Percentiles rank a stretch among this genome's conserved stretches.
These are phyloP conservation scores for Emmelina monodactyla DNA, from an alignment of 2,888 invertebrate species.

Conservation along the genomic window DNA sequence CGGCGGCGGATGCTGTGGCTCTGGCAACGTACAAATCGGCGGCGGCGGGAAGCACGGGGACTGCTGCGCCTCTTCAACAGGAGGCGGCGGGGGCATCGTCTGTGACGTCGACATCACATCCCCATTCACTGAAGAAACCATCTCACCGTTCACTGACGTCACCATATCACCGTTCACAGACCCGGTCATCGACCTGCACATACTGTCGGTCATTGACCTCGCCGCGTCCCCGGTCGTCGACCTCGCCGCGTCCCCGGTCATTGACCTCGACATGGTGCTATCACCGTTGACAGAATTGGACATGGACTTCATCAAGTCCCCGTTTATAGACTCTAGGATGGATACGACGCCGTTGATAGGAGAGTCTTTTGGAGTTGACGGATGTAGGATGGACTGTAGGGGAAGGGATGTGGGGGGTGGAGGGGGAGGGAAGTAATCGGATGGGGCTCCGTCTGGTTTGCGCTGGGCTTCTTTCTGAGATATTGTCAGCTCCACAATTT, in stretches of 20 bases:
- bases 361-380: constrained; percentile 24
- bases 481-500: constrained; percentile 48
- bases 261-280: background rate
- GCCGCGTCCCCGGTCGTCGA: background rate
- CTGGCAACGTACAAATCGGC: constrained; percentile 45
- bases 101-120: constrained; percentile 36
- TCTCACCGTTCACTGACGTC: background rate
- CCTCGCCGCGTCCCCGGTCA: background rate
- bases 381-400: constrained; percentile 30
- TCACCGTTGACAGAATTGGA: background rate
- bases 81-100: constrained; percentile 43
- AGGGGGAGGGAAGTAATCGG: constrained; percentile 45
- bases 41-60: constrained; percentile 32
- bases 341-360: constrained; percentile 19
- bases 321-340: constrained; percentile 12
- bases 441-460: constrained; percentile 55
- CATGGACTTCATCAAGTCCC: constrained; percentile 10
- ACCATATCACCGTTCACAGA: constrained; percentile 21
- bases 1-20: constrained; percentile 42
- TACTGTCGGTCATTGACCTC: background rate
- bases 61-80: constrained; percentile 20
- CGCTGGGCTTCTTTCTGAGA: constrained; percentile 45
- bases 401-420: constrained; percentile 36
- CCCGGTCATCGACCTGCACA: constrained; percentile 19
- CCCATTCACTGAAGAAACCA: constrained; percentile 21